Conservation (phyloP, 2,113 vertebrate genomes). For the Mirza zaza region DNA sequence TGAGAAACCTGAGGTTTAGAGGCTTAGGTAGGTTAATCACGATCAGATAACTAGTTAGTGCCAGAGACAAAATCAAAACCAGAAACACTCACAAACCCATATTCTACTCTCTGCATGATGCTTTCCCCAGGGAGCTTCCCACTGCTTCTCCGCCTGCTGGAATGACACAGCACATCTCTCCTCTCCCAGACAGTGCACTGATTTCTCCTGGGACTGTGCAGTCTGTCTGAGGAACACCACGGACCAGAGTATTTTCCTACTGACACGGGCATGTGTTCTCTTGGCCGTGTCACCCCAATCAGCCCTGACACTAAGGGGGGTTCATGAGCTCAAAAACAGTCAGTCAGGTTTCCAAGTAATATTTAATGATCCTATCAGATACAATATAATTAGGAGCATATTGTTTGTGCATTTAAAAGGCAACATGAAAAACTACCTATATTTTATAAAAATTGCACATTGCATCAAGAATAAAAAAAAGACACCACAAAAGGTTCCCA, state of each 20-base stretch:
- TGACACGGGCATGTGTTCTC: not conserved
- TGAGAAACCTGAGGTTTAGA: not conserved
- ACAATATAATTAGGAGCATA: not conserved
- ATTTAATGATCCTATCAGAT: not conserved
- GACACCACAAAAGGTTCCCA: not conserved
- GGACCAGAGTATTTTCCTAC: not conserved
- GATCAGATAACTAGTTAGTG: not conserved
- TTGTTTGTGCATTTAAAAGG: not conserved
- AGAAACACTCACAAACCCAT: not conserved
- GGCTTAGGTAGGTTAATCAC: not conserved
- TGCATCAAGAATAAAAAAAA: not conserved
- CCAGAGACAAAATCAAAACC: not conserved
- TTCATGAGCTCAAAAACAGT: not conserved
- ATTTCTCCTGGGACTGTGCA: not conserved
- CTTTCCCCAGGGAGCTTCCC: not conserved
- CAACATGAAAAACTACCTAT: not conserved
- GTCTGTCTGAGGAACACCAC: not conserved
- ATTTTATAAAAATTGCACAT: not conserved
- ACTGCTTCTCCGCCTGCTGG: not conserved
- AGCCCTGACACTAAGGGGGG: too few species aligned
- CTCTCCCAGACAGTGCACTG: not conserved
- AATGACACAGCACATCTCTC: not conserved
- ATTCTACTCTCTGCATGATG: fast-evolving
- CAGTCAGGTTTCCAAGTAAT: not conserved
- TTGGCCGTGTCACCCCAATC: too few species aligned